Evolutionary conservation across 2,797 vertebrate species (phyloP), one percentile per base, ranked within the genome.

Genomic region (Thripadectes ignobilis): DNA sequence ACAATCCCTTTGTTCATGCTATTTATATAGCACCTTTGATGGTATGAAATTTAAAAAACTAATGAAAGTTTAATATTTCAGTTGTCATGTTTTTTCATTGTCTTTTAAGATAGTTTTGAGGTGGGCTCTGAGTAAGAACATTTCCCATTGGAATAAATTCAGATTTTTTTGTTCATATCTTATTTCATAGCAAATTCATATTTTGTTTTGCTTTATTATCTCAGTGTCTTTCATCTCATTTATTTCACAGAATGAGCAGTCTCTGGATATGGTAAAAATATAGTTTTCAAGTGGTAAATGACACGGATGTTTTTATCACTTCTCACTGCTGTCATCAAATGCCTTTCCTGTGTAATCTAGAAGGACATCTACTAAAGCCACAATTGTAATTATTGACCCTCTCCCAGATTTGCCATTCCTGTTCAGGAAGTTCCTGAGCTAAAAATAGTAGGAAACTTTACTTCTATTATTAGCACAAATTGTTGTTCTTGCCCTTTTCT

Each of bases 321-420:
- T 54, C 12, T 20, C 32, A 61, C 6, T 77, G 32, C 23, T 74
- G 39, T 23, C 32, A 85, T 43, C 17, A 52, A 22, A 61, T 36
- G 4, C 0, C 7, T 85, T 63, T 83, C 7, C 26, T 45, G 6
- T 14, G 22, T 57, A 79, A 76, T 46, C 16, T 48, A 69, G 41
- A 55, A 73, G 13, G 27, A 73, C 76, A 58, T 66, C 6, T 79
- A 32, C 12, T 16, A 69, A 88, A 88, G 4, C 7, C 36, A 41
- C 17, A 72, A 67, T 3, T 67, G 22, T 49, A 10, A n/a, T 54
- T 7, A 67, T 26, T 0, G 0, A 61, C 17, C 4, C 10, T 93
- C 16, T 76, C 12, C 6, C 29, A 67, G 9, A 7, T 17, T 88
- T 94, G 9, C 15, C 39, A 51, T 78, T 78, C 6, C 9, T 75